Conservation (phyloP, 1,140 invertebrate genomes). For the Gonioctena quinquepunctata region DNA sequence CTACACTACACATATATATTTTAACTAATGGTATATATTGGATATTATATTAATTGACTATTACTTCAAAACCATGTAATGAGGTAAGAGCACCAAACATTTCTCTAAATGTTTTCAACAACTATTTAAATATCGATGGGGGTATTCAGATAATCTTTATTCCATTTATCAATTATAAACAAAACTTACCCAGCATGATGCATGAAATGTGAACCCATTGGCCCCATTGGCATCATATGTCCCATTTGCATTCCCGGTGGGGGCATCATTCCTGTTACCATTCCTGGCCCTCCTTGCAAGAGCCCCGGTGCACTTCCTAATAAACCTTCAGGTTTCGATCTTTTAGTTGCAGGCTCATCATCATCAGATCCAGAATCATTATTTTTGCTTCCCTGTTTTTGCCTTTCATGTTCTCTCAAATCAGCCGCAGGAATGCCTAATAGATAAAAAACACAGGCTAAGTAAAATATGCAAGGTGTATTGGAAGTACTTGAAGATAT, state of each 20-base stretch:
- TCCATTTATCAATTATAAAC: too few species aligned
- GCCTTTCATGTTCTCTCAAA: constrained; percentile 90
- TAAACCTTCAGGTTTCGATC: constrained; percentile 66
- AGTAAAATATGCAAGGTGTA: background rate
- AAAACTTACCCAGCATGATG: constrained; percentile 64
- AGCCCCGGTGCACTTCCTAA: constrained; percentile 60
- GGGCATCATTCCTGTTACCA: constrained; percentile 65
- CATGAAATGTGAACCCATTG: constrained; percentile 68
- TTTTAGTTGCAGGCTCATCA: constrained; percentile 77
- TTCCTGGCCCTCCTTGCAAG: constrained; percentile 59
- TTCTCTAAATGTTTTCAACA: too few species aligned
- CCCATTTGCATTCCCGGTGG: constrained; percentile 67
- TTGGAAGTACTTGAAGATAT: too few species aligned
- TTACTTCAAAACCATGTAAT: too few species aligned
- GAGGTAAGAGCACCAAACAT: too few species aligned
- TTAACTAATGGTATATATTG: too few species aligned
- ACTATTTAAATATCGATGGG: too few species aligned
- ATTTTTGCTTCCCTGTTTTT: constrained; percentile 68
- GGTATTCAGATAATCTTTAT: too few species aligned
- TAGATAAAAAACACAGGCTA: constrained; percentile 24
- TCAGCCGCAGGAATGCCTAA: constrained; percentile 89
- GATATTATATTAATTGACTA: too few species aligned
- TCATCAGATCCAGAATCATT: constrained; percentile 73
- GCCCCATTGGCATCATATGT: constrained; percentile 70
- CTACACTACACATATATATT: too few species aligned